These are phyloP conservation scores for Elaphurus davidianus DNA, from an alignment of 2,113 vertebrate species.

Conservation along the genomic window DNA sequence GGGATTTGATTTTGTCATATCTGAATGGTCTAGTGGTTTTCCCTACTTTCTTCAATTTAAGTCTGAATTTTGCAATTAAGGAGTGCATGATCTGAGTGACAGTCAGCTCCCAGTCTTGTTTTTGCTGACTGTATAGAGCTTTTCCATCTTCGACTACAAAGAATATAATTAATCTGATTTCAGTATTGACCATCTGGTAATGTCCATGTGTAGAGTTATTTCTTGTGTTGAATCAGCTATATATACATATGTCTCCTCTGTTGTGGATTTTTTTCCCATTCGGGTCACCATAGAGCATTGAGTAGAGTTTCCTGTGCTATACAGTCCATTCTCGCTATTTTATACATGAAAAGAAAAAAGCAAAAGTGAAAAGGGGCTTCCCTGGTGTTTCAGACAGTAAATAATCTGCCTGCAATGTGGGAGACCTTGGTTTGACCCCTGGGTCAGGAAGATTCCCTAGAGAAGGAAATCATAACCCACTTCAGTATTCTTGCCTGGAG, in stretches of 20 bases:
- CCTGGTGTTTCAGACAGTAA: neutral
- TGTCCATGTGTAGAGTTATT: neutral
- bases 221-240: neutral
- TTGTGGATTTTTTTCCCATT: neutral
- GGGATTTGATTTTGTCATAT: neutral
- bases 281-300: neutral
- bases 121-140: neutral
- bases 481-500: neutral
- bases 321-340: neutral
- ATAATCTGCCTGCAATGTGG: neutral
- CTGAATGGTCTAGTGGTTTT: neutral
- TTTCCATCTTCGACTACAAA: neutral
- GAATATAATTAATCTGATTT: neutral
- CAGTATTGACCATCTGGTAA: neutral
- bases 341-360: neutral
- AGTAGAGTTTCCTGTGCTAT: neutral
- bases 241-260: neutral
- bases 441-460: neutral
- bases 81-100: neutral
- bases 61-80: neutral
- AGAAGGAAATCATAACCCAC: neutral
- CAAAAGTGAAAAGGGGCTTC: neutral
- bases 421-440: neutral
- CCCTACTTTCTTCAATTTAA: neutral
- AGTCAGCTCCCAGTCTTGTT: neutral